phyloP scores from a whole-genome alignment of 2,797 vertebrate genomes.

The Rhinichthys osculus region DNA sequence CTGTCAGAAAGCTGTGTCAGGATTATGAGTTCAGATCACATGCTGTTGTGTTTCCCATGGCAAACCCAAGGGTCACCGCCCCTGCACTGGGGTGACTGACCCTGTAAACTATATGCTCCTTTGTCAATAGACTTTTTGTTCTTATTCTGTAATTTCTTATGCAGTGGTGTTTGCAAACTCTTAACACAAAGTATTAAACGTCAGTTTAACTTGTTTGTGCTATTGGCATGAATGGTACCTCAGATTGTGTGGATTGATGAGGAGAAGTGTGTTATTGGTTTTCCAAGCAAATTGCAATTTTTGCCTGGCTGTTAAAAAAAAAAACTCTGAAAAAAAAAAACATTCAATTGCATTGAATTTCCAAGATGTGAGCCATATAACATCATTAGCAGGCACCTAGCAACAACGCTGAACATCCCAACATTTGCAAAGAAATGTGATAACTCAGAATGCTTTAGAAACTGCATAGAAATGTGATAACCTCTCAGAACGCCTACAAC shows the following conservation, averaged over 20 bases:
- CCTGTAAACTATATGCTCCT: not conserved
- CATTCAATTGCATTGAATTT: not conserved
- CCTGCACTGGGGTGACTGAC: constrained; percentile 31
- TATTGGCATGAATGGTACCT: not conserved
- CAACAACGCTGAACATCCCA: not conserved
- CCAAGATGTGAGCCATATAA: not conserved
- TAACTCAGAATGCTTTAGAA: not conserved
- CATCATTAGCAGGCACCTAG: not conserved
- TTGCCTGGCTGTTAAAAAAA: not conserved
- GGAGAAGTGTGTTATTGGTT: not conserved
- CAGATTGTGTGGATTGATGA: not conserved
- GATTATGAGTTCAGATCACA: constrained; percentile 47
- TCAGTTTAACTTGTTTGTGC: constrained; percentile 7
- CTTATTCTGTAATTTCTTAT: constrained; percentile 29
- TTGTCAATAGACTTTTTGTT: not conserved
- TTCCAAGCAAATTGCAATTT: not conserved
- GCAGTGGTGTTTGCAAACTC: not conserved
- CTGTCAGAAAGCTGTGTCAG: constrained; percentile 49
- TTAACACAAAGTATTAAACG: not conserved
- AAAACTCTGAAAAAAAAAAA: not conserved
- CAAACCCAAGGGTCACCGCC: constrained; percentile 25
- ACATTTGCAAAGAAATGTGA: not conserved
- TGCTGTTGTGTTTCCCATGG: constrained; percentile 49
- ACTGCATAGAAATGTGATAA: not conserved
- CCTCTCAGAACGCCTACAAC: not conserved